Evolutionary conservation across 2,888 invertebrate genomes (phyloP).

Genomic region (Cephus pygmeus): DNA sequence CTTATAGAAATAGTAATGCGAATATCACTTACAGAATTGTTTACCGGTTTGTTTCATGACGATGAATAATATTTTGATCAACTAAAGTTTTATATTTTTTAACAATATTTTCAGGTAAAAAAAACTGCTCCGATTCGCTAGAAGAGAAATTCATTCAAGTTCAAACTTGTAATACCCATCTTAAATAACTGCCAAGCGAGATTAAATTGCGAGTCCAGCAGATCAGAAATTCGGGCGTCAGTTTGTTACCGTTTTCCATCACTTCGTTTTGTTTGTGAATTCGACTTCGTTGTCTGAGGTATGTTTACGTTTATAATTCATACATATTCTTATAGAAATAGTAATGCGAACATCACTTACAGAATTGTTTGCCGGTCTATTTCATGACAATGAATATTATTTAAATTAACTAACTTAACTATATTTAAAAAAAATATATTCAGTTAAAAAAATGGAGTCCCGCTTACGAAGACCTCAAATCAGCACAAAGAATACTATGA

Average conservation of each 20-base stretch:
- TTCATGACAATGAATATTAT: background rate
- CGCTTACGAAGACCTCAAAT: slow-evolving; percentile 64
- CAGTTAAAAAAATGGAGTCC: slow-evolving; percentile 66
- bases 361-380: background rate
- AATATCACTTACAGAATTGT: background rate
- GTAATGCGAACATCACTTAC: background rate
- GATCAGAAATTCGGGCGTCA: background rate
- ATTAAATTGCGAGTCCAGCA: background rate
- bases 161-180: background rate
- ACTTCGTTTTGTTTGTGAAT: background rate
- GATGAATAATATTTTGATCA: background rate
- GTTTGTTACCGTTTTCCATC: background rate
- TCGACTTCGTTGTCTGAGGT: background rate
- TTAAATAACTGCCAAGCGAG: background rate
- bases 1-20: background rate
- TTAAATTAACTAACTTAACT: background rate
- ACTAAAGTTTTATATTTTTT: background rate
- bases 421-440: background rate
- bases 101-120: background rate
- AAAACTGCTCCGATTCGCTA: background rate
- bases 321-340: background rate
- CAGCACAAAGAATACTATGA: slow-evolving; percentile 36
- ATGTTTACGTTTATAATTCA: background rate
- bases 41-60: background rate
- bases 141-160: background rate